Evolutionary conservation across 2,888 invertebrate species (phyloP).

Genomic region (Lithophane ornitopus): DNA sequence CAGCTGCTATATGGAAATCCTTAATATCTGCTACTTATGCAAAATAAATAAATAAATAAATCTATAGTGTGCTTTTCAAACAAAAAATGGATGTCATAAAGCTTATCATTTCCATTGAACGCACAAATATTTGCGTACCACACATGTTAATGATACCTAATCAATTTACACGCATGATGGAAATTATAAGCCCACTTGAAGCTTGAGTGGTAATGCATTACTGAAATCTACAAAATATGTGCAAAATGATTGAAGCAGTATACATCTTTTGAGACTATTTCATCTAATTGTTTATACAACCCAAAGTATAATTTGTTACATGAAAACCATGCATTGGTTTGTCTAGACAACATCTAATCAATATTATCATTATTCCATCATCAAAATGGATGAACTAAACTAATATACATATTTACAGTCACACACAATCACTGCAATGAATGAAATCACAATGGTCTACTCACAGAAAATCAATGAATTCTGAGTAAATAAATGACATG

Average conservation of each 20-base stretch:
- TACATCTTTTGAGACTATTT: neutral
- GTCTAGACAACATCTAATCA: conserved; percentile 23
- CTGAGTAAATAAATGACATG: conserved; percentile 40
- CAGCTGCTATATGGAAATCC: neutral
- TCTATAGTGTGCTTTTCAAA: neutral
- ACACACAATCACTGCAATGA: conserved; percentile 2
- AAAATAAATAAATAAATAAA: no score
- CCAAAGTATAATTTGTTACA: neutral
- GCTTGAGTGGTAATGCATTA: conserved; percentile 14
- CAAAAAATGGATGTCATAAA: neutral
- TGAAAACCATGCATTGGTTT: conserved; percentile 15
- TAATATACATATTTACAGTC: conserved; percentile 16
- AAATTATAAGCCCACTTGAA: conserved; percentile 37
- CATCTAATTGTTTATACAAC: neutral
- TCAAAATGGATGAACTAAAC: neutral
- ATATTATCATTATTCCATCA: conserved; percentile 10
- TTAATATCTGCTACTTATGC: neutral
- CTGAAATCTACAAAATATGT: conserved; percentile 6
- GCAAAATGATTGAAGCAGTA: conserved; percentile 1
- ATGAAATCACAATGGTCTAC: conserved; percentile 16
- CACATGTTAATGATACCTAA: conserved; percentile 33
- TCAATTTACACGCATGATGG: conserved; percentile 28
- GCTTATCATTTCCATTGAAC: conserved; percentile 28
- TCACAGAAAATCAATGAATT: conserved; percentile 31
- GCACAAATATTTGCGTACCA: conserved; percentile 29